Percentiles rank a stretch among this genome's conserved stretches.
These are phyloP conservation scores for Drosophila orena DNA, from an alignment of 1,140 invertebrate genomes.

Conservation along the genomic window DNA sequence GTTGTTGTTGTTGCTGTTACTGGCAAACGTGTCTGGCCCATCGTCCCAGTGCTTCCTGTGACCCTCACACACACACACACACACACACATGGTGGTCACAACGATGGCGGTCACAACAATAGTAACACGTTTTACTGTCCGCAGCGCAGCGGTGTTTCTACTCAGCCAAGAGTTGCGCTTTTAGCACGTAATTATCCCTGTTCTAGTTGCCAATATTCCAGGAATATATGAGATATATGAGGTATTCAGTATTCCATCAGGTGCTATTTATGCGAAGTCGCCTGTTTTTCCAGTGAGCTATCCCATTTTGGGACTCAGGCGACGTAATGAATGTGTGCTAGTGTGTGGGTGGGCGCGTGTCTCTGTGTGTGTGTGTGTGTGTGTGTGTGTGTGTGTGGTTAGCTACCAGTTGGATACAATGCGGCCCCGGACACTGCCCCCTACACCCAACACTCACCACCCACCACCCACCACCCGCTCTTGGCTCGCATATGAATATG, in stretches of 20 bases:
- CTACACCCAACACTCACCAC: not conserved
- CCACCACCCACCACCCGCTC: slow-evolving; percentile 4
- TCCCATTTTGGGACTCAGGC: slow-evolving; percentile 76
- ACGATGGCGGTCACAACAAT: not conserved
- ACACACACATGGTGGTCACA: not conserved
- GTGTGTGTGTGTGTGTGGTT: slow-evolving; percentile 48
- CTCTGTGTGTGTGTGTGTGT: slow-evolving; percentile 14
- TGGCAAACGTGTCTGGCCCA: slow-evolving; percentile 61
- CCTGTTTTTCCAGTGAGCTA: slow-evolving; percentile 23
- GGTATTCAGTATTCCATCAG: not conserved
- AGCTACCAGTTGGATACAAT: slow-evolving; percentile 75
- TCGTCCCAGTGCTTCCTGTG: slow-evolving; percentile 54
- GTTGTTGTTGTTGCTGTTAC: slow-evolving; percentile 19
- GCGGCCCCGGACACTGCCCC: slow-evolving; percentile 47
- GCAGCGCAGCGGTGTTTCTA: too few relatives aligned
- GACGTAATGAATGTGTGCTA: slow-evolving; percentile 72
- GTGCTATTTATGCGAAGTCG: not conserved
- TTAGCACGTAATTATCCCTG: too few relatives aligned
- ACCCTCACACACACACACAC: slow-evolving; percentile 38
- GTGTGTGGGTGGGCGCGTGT: slow-evolving; percentile 12
- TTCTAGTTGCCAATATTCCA: too few relatives aligned
- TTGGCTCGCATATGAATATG: slow-evolving; percentile 74
- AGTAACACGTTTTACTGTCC: not conserved
- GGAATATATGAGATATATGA: too few relatives aligned
- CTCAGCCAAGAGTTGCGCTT: too few relatives aligned